A percentile compares a stretch with the other conserved stretches of the same genome.
phyloP scores from a whole-genome alignment of 2,113 vertebrate species.

The Charadrius vociferus region DNA sequence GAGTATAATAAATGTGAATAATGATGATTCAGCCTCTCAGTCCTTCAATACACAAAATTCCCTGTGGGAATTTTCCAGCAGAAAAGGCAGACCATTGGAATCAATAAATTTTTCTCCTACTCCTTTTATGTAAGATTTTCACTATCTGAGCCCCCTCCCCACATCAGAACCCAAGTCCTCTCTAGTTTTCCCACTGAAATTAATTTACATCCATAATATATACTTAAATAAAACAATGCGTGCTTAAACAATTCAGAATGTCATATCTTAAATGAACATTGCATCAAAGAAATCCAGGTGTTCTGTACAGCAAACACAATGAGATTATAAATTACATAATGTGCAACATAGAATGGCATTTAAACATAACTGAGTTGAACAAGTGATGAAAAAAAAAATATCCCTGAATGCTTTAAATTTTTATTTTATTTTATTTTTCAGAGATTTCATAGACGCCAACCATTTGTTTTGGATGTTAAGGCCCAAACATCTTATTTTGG shows the following conservation, averaged over 20 bases:
- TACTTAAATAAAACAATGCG: neutral
- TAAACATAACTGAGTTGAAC: neutral
- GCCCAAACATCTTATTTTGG: neutral
- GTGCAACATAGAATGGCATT: neutral
- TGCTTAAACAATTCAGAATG: neutral
- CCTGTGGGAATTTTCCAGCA: neutral
- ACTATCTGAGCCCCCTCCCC: neutral
- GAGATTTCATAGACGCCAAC: neutral
- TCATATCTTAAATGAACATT: neutral
- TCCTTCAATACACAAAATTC: neutral
- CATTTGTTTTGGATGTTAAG: neutral
- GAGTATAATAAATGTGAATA: neutral
- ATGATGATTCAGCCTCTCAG: neutral
- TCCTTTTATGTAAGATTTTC: neutral
- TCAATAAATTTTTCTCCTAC: neutral
- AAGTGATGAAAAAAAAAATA: neutral
- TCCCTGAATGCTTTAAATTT: neutral
- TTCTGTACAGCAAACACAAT: neutral
- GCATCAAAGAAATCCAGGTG: neutral
- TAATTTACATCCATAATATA: neutral
- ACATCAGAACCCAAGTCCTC: neutral
- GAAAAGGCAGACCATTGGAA: neutral
- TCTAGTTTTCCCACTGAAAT: neutral
- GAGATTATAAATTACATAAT: neutral
- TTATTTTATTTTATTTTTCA: neutral